Evolutionary conservation across 2,888 invertebrate genomes (phyloP).

Genomic region (Pollenia griseotomentosa): DNA sequence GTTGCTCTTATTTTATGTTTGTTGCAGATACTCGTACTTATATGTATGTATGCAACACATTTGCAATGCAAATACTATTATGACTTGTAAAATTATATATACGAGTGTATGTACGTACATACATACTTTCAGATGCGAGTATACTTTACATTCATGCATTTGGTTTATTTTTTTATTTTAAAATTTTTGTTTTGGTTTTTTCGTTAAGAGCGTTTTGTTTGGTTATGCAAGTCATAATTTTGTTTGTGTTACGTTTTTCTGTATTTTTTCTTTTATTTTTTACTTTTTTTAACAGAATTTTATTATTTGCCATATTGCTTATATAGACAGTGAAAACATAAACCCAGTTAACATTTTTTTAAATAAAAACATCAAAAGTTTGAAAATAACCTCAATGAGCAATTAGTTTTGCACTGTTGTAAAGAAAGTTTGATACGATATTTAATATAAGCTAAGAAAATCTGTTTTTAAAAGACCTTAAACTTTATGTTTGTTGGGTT

Average conservation of each 20-base stretch:
- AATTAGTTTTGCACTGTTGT: too few relatives aligned
- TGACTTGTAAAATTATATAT: constrained; percentile 74
- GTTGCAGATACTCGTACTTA: background rate
- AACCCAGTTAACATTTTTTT: constrained; percentile 18
- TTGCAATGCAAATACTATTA: constrained; percentile 76
- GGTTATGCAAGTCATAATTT: constrained; percentile 74
- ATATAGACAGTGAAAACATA: constrained; percentile 43
- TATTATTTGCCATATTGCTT: constrained; percentile 70
- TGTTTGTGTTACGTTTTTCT: constrained; percentile 64
- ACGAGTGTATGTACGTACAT: background rate
- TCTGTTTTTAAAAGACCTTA: background rate
- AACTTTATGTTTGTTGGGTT: constrained; percentile 27
- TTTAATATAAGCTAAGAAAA: too few relatives aligned
- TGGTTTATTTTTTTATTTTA: constrained; percentile 54
- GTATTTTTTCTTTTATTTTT: constrained; percentile 31
- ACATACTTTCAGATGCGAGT: background rate
- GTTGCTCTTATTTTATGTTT: constrained; percentile 63
- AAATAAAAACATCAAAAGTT: too few relatives aligned
- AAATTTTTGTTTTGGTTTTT: constrained; percentile 43
- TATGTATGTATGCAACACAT: constrained; percentile 61
- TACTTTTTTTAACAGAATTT: constrained; percentile 43
- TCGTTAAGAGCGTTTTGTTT: constrained; percentile 64
- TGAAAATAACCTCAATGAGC: too few relatives aligned
- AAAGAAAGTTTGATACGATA: too few relatives aligned
- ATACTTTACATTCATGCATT: constrained; percentile 54